A percentile compares a stretch with the other conserved stretches of the same genome.
phyloP scores from a whole-genome alignment of 2,888 invertebrate genomes.

The Stegophylla sp. region DNA sequence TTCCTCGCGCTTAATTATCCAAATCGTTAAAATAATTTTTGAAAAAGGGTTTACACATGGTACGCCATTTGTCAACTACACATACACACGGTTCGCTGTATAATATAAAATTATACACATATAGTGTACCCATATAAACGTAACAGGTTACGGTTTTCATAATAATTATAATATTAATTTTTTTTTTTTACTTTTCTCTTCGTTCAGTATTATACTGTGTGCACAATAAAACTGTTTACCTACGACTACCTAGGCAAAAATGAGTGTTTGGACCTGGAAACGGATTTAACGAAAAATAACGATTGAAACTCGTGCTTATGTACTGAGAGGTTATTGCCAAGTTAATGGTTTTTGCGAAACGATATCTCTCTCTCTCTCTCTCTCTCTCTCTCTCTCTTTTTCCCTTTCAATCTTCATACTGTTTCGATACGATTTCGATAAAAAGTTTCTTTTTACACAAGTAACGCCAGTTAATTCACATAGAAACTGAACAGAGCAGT shows the following conservation, averaged over 20 bases:
- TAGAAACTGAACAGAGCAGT: too few species aligned
- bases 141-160: background rate
- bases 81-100: background rate
- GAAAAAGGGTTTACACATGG: background rate
- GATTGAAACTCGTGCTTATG: background rate
- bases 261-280: background rate
- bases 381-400: too few species aligned
- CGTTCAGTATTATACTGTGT: constrained; percentile 1
- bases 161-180: background rate
- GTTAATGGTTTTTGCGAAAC: constrained; percentile 2
- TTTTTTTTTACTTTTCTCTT: background rate
- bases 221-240: too few species aligned
- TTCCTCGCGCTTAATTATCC: constrained; percentile 29
- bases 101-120: background rate
- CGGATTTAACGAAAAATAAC: constrained; percentile 23
- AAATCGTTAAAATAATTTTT: constrained; percentile 30
- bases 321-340: too few species aligned
- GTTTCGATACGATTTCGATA: too few species aligned
- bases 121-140: background rate
- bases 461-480: too few species aligned
- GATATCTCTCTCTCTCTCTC: too few species aligned
- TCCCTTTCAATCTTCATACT: too few species aligned
- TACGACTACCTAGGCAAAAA: too few species aligned
- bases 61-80: constrained; percentile 13
- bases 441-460: too few species aligned